Base-by-base conservation (phyloP, 2,113 vertebrate species). In the Alethe castanea region DNA sequence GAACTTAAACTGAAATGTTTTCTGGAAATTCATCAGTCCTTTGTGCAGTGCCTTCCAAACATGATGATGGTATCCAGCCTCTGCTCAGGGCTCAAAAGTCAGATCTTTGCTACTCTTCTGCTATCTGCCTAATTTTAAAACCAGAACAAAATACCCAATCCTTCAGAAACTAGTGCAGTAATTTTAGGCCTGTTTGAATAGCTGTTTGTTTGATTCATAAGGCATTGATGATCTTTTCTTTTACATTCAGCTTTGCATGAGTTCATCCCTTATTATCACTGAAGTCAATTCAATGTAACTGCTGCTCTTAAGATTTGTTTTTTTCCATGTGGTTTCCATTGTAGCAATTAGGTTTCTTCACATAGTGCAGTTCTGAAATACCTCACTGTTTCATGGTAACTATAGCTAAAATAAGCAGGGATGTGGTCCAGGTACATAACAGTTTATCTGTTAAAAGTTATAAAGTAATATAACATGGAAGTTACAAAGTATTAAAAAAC, bases 51-150 rank as follows among this genome's bases (percentile, higher is more conserved):
- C 11, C 24, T 64, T 89, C 19, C 8, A 45, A 38, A 61, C 4
- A 4, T 0, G 0, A 3, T 2, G 2, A 5, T 44, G 28, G 24
- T 35, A 20, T 59, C 24, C 29, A 52, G 5, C 14, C 26, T 73
- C 23, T 85, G 13, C 29, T 88, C 19, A 8, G 54, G 36, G 23
- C 59, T 95, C 11, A 7, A 1, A 57, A 82, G n/a, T 47, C 40
- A 33, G 40, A 45, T 19, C 35, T 86, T 85, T 14, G 22, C n/a
- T 57, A 11, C 12, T 64, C 28, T 77, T 64, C 12, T 16, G 2
- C 26, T 59, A 6, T 15, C 24, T 60, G 22, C 36, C 56, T 81
- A 35, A 45, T 57, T 82, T 73, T 60, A 57, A 79, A 84, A 93
- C 23, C 33, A 17, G 31, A 76, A 36, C 9, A 53, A 73, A 92